Percentiles rank a stretch among this genome's conserved stretches.
phyloP scores from a whole-genome alignment of 2,888 invertebrate genomes.

The Gryllus longicercus region DNA sequence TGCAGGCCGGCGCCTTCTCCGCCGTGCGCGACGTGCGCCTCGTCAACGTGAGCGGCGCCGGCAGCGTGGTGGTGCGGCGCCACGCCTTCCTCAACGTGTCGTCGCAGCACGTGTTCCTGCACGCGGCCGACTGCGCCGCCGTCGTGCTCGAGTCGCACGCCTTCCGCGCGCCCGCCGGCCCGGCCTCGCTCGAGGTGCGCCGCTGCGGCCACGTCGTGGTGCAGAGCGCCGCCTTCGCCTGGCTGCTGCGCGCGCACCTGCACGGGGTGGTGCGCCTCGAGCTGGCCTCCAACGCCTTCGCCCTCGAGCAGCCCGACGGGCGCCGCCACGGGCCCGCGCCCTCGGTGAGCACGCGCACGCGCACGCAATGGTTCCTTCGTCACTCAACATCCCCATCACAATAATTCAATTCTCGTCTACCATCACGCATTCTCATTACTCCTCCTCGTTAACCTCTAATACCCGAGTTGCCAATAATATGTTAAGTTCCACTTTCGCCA shows the following conservation, averaged over 20 bases:
- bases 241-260: slow-evolving; percentile 60
- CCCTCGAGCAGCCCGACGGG: slow-evolving; percentile 54
- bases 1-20: slow-evolving; percentile 57
- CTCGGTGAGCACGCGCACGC: slow-evolving; percentile 44
- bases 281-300: slow-evolving; percentile 60
- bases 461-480: too few relatives aligned
- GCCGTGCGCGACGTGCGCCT: slow-evolving; percentile 54
- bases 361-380: too few relatives aligned
- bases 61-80: slow-evolving; percentile 55
- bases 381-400: too few relatives aligned
- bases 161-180: slow-evolving; percentile 61
- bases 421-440: too few relatives aligned
- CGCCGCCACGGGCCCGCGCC: slow-evolving; percentile 63
- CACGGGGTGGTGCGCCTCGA: slow-evolving; percentile 56
- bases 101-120: slow-evolving; percentile 48
- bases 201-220: slow-evolving; percentile 58
- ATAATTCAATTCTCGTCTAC: too few relatives aligned
- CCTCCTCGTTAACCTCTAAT: too few relatives aligned
- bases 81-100: slow-evolving; percentile 60
- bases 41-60: slow-evolving; percentile 54
- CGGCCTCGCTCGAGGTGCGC: slow-evolving; percentile 52
- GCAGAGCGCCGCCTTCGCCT: slow-evolving; percentile 62
- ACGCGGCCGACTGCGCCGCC: background rate
- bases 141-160: slow-evolving; percentile 46
- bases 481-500: too few relatives aligned